Conservation (phyloP, 2,797 vertebrate species). For the Thalassophryne amazonica region DNA sequence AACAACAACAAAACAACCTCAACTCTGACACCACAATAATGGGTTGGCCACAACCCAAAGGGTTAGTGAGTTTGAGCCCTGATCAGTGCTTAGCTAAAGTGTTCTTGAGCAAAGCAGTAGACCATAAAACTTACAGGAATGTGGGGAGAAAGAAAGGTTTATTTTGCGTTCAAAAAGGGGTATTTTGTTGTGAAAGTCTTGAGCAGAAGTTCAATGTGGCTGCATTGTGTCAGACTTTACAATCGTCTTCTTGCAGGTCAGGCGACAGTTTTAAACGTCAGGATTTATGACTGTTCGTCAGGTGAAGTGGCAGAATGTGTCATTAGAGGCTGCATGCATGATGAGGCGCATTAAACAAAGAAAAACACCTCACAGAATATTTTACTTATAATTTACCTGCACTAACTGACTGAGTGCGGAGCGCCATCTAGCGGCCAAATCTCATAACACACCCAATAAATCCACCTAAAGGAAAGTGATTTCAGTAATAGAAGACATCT, state of each 20-base stretch:
- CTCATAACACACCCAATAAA: constrained; percentile 8
- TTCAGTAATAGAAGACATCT: too few species aligned
- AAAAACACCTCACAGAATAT: neutral
- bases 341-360: neutral
- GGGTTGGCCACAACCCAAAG: too few species aligned
- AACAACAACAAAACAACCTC: too few species aligned
- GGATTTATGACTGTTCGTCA: neutral
- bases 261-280: neutral
- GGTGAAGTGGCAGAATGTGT: neutral
- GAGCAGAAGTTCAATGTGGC: neutral
- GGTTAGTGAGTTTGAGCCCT: too few species aligned
- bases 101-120: too few species aligned
- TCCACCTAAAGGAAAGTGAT: neutral
- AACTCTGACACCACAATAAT: too few species aligned
- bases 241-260: neutral
- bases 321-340: neutral
- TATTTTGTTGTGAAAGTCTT: neutral
- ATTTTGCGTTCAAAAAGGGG: too few species aligned
- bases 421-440: constrained; percentile 52
- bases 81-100: too few species aligned
- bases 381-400: neutral
- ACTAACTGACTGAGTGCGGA: constrained; percentile 10
- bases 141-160: too few species aligned
- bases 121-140: too few species aligned
- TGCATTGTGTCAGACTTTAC: neutral